Conservation (phyloP, 53 echinoderm and acorn worm genomes). For the Paracentrotus lividus region DNA sequence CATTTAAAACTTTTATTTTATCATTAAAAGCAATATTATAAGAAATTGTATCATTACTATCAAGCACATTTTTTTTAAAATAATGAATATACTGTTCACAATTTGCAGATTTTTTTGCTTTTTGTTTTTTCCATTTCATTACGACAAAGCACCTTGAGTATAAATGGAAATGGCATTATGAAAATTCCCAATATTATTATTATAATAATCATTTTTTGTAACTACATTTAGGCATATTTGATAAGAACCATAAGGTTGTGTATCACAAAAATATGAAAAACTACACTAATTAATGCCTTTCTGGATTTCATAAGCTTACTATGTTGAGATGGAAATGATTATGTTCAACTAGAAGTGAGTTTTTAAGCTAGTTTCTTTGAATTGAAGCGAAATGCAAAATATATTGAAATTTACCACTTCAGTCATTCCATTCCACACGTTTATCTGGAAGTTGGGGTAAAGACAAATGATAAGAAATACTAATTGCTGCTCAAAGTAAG, state of each 20-base stretch:
- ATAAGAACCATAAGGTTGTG: neutral
- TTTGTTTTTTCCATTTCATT: no score
- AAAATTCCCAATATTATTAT: neutral
- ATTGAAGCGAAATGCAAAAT: slow-evolving; percentile 24
- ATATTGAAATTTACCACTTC: slow-evolving; percentile 18
- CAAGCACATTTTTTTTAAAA: no score
- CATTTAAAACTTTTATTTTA: no score
- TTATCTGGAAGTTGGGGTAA: slow-evolving; percentile 8
- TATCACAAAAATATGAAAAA: no score
- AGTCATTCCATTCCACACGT: neutral
- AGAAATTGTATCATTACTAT: no score
- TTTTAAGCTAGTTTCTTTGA: neutral
- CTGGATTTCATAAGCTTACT: neutral
- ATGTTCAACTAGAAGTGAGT: neutral
- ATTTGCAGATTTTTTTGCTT: no score
- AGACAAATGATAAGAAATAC: neutral
- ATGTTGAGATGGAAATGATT: neutral
- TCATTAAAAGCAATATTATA: no score
- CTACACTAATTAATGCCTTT: neutral
- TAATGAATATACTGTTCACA: no score
- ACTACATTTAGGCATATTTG: neutral
- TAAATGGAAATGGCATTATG: neutral
- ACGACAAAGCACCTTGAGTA: no score
- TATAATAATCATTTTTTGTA: neutral
- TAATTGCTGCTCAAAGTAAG: neutral